These are phyloP conservation scores for Streblospio benedicti DNA, from an alignment of 1,140 invertebrate genomes.

Conservation along the genomic window DNA sequence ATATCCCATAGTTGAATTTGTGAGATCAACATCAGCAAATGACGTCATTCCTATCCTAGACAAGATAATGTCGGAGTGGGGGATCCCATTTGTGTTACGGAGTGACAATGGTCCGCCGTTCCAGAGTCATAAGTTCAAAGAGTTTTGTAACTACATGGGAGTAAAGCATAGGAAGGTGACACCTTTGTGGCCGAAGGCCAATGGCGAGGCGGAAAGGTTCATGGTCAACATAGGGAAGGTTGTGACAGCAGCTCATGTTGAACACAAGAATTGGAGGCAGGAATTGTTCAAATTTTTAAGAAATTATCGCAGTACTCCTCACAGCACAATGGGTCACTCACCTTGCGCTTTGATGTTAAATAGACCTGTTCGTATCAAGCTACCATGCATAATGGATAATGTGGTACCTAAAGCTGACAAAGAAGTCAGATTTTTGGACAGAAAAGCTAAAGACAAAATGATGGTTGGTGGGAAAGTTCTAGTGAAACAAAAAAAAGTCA, in stretches of 20 bases:
- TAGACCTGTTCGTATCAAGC: too few relatives aligned
- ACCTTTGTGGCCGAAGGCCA: background rate
- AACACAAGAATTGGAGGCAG: background rate
- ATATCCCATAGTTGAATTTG: background rate
- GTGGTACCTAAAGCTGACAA: too few relatives aligned
- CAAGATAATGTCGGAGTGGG: background rate
- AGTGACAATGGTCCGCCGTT: background rate
- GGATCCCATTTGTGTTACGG: background rate
- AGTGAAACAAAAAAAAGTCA: too few relatives aligned
- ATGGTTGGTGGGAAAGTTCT: too few relatives aligned
- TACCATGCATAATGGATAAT: too few relatives aligned
- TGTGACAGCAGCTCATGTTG: background rate
- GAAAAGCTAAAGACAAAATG: too few relatives aligned
- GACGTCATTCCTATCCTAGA: background rate
- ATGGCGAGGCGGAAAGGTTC: background rate
- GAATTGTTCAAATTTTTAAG: background rate
- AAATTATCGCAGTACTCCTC: background rate
- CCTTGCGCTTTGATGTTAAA: too few relatives aligned
- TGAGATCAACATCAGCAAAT: background rate
- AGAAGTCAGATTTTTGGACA: too few relatives aligned
- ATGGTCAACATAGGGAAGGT: background rate
- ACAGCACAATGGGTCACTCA: background rate
- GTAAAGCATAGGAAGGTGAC: background rate
- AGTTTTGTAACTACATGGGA: background rate
- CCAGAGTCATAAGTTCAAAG: background rate